Conservation (phyloP, 2,888 invertebrate species). For the Pollenia angustigena region DNA sequence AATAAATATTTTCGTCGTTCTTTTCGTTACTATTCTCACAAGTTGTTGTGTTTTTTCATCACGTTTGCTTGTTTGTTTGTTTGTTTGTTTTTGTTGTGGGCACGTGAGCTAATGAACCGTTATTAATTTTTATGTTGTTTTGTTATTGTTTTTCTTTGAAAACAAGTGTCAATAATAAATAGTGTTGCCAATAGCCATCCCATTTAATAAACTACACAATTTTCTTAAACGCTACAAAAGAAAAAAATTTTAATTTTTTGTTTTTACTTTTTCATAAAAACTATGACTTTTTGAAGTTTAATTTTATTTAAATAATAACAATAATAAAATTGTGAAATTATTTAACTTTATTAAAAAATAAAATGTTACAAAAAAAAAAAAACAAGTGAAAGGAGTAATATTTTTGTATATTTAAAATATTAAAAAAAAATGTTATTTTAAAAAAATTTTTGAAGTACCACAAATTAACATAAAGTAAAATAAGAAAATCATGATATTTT, state of each 20-base stretch:
- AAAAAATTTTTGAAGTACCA: too few relatives aligned
- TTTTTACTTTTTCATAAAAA: too few relatives aligned
- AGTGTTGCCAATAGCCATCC: constrained; percentile 47
- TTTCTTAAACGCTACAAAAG: not conserved
- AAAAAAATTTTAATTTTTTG: not conserved
- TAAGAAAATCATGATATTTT: too few relatives aligned
- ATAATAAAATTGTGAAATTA: too few relatives aligned
- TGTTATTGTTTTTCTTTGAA: constrained; percentile 25
- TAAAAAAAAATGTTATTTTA: too few relatives aligned
- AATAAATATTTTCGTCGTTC: not conserved
- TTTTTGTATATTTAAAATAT: too few relatives aligned
- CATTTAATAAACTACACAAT: constrained; percentile 19
- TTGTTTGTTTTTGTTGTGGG: constrained; percentile 41
- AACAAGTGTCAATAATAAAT: constrained; percentile 59
- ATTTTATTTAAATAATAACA: too few relatives aligned
- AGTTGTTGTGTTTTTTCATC: constrained; percentile 12
- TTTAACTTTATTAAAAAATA: too few relatives aligned
- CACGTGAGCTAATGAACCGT: constrained; percentile 72
- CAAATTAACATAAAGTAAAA: too few relatives aligned
- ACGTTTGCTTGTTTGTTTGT: constrained; percentile 58
- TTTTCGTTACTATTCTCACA: constrained; percentile 32
- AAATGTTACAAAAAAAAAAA: too few relatives aligned
- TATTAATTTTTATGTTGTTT: constrained; percentile 44
- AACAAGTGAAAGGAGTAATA: too few relatives aligned
- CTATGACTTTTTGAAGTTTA: too few relatives aligned